Base-by-base conservation (phyloP, 2,113 vertebrate genomes). In the Columba janthina region DNA sequence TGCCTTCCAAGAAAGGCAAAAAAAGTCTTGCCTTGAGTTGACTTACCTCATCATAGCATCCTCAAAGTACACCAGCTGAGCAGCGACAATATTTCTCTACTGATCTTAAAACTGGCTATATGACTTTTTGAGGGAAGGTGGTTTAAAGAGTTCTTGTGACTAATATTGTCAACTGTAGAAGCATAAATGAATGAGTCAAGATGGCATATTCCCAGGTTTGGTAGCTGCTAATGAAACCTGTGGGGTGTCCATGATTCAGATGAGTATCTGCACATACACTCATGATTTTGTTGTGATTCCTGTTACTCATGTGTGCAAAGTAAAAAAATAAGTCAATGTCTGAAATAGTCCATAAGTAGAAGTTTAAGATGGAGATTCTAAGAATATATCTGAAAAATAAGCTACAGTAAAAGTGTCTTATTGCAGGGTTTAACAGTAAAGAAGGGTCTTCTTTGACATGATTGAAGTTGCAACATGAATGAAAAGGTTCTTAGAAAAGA, bases 281-380 rank as follows among this genome's bases (percentile, higher is more conserved):
- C 36, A 15, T 2, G 3, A 36, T 9, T 57, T 44, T 40, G 12
- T 13, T 46, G 32, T 42, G 66, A 7, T 5, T 53, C 31, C 20
- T 54, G 32, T 58, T 73, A 44, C 17, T 46, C 25, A 46, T 25
- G 5, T 6, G 9, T 11, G 5, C 0, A 1, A 67, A 54, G 4
- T 19, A 28, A 78, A 60, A 66, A 2, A 22, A 57, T 66, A 31
- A 3, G 2, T n/a, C 0, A 0, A 22, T 12, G 9, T 29, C 38
- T 38, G 54, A 85, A 91, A 21, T 7, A 58, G 15, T 4, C 19
- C 0, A 0, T 15, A 77, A 72, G 3, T 3, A 74, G 22, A 40
- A 74, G 6, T 34, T 88, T 62, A 58, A 75, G 29, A 54, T 8
- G 6, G 13, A 42, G 9, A 22, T 4, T 44, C 12, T 10, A 32